Percentiles rank a stretch among this genome's conserved stretches.
These are phyloP conservation scores for Drosophila setifemur DNA, from an alignment of 1,140 invertebrate genomes.

Conservation along the genomic window DNA sequence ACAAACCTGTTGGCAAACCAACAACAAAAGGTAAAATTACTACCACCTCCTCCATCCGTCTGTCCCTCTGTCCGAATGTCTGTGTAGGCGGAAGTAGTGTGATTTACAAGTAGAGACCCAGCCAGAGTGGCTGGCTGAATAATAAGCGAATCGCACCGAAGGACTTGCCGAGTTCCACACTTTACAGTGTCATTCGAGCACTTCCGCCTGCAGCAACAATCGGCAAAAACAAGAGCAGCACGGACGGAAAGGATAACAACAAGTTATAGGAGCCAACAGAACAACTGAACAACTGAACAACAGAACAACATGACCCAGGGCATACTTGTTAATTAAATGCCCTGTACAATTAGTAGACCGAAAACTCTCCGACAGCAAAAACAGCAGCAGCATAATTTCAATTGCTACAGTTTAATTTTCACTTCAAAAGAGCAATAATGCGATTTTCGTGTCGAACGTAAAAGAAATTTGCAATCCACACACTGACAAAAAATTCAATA, in stretches of 20 bases:
- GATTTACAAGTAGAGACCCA: conserved; percentile 62
- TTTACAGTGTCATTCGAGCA: conserved; percentile 43
- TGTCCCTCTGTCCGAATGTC: conserved; percentile 12
- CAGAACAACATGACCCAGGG: conserved; percentile 11
- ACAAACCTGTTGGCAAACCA: conserved; percentile 54
- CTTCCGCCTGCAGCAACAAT: conserved; percentile 27
- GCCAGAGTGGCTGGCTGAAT: conserved; percentile 42
- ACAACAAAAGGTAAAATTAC: conserved; percentile 18
- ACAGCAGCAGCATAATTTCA: conserved; percentile 8
- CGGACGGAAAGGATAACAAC: background rate
- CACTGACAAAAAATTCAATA: background rate
- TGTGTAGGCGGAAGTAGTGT: conserved; percentile 66
- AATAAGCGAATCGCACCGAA: conserved; percentile 44
- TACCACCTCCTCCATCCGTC: conserved; percentile 17
- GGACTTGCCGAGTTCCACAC: conserved; percentile 6
- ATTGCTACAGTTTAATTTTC: background rate
- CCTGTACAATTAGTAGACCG: conserved; percentile 25
- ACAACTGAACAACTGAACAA: background rate
- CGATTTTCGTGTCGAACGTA: conserved; percentile 3
- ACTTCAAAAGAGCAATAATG: conserved; percentile 14
- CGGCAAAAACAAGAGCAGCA: background rate
- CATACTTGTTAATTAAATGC: conserved; percentile 40
- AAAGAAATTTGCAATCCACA: background rate
- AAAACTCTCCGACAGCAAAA: conserved; percentile 17
- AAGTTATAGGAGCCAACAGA: background rate